These are phyloP conservation scores for Sebastes itinus DNA, from an alignment of 2,797 vertebrate genomes.

Conservation along the genomic window DNA sequence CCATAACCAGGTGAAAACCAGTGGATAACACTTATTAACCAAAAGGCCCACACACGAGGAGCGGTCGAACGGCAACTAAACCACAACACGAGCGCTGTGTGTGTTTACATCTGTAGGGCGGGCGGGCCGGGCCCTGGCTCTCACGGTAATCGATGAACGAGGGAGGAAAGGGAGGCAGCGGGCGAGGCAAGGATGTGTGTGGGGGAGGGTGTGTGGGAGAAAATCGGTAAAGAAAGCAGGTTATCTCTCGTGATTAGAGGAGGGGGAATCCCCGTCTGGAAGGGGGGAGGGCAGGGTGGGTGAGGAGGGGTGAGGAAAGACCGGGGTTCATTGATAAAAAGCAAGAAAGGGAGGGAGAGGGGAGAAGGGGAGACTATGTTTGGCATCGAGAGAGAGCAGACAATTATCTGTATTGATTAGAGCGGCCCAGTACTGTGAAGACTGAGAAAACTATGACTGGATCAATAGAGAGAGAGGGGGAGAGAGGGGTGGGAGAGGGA, in stretches of 20 bases:
- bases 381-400: slow-evolving; percentile 84
- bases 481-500: slow-evolving; percentile 37
- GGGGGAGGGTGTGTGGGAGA: slow-evolving; percentile 69
- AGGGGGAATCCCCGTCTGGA: slow-evolving; percentile 83
- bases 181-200: slow-evolving; percentile 58
- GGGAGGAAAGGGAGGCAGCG: slow-evolving; percentile 71
- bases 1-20: neutral
- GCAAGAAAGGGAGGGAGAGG: slow-evolving; percentile 57
- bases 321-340: slow-evolving; percentile 84
- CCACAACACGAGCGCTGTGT: slow-evolving; percentile 72
- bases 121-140: slow-evolving; percentile 76
- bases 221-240: slow-evolving; percentile 88
- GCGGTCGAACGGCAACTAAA: slow-evolving; percentile 70
- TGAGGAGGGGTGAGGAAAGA: slow-evolving; percentile 72
- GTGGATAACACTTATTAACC: slow-evolving; percentile 37
- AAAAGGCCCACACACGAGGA: slow-evolving; percentile 28
- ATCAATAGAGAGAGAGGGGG: slow-evolving; percentile 82
- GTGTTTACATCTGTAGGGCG: slow-evolving; percentile 85
- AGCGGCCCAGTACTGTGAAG: slow-evolving; percentile 84
- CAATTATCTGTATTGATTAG: slow-evolving; percentile 90
- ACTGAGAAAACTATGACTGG: slow-evolving; percentile 87
- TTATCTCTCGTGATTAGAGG: slow-evolving; percentile 86
- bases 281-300: slow-evolving; percentile 41
- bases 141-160: slow-evolving; percentile 86
- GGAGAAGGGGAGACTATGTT: slow-evolving; percentile 77